Evolutionary conservation across 2,113 vertebrate genomes (phyloP), one percentile per base, ranked within the genome.

Genomic region (Daubentonia madagascariensis): DNA sequence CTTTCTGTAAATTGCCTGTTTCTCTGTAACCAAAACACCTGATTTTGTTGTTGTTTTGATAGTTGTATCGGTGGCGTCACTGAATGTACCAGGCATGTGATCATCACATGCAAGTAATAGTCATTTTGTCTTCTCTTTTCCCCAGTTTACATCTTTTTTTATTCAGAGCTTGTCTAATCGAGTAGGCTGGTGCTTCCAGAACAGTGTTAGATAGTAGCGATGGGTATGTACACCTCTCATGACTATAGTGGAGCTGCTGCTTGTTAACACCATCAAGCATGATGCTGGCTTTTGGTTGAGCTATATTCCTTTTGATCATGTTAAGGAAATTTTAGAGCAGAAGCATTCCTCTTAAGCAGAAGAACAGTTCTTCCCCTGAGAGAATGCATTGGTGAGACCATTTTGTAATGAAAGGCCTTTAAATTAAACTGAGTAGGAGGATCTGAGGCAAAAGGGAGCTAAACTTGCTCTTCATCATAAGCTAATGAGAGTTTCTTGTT

Each of bases 161-260:
- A 25, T 28, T 78, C 54, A 18, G 45, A 88, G 63, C 45, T 65
- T 37, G 6, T 45, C n/a, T 65, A 14, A 37, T 11, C 0, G 4
- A 32, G 32, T 23, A 72, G 72, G 40, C 63, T 10, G 2, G 11
- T 5, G 9, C 61, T 92, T n/a, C 30, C 32, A 18, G 43, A 72
- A 1, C 25, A 40, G 80, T 4, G 52, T 13, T 76, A 48, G 12
- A 4, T 12, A 3, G 12, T 3, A 45, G 35, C 5, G 3, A 1
- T 9, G 12, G 4, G 43, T 5, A 18, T 2, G 8, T 2, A 0
- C 5, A 2, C 17, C 37, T 75, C n/a, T n/a, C 14, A 0, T 14
- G 20, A 17, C 70, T 45, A 0, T 11, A 1, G 16, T 2, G 7
- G 61, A 35, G n/a, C 37, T 6, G 37, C 75, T 5, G 28, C 84